These are phyloP conservation scores for Drosophila maculinotata DNA, from an alignment of 2,888 invertebrate species.

Conservation along the genomic window DNA sequence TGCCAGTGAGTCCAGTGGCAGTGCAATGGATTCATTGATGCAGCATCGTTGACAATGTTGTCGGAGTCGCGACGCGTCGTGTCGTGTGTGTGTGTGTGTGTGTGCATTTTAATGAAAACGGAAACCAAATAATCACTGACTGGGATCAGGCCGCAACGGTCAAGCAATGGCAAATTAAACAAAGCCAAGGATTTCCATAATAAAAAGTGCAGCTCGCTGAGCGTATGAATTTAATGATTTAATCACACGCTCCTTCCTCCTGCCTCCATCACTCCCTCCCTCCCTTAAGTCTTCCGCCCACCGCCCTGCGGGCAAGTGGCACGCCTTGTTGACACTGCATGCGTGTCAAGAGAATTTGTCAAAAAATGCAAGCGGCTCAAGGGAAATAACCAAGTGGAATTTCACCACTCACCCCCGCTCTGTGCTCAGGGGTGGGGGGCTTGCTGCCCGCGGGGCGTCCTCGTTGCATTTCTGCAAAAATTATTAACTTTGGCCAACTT, in stretches of 20 bases:
- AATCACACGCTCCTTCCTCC: conserved; percentile 65
- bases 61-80: too few species aligned
- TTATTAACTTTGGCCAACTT: conserved; percentile 61
- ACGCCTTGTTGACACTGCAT: conserved; percentile 81
- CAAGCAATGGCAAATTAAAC: conserved; percentile 66
- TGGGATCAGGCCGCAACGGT: conserved; percentile 57
- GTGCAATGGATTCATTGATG: conserved; percentile 60
- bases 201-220: conserved; percentile 78
- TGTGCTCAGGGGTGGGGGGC: conserved; percentile 11
- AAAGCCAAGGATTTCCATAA: conserved; percentile 62
- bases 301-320: conserved; percentile 40
- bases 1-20: conserved; percentile 7
- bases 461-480: conserved; percentile 56
- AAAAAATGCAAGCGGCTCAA: conserved; percentile 77
- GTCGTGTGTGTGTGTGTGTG: conserved; percentile 53
- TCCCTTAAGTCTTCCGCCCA: too few species aligned
- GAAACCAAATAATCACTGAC: conserved; percentile 77
- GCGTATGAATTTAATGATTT: conserved; percentile 85
- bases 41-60: conserved; percentile 37
- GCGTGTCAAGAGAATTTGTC: conserved; percentile 79
- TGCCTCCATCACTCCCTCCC: too few species aligned
- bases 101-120: conserved; percentile 78
- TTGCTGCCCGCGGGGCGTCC: conserved; percentile 33
- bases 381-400: conserved; percentile 75
- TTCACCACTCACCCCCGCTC: conserved; percentile 14